Evolutionary conservation across 2,113 vertebrate genomes (phyloP).

Genomic region (Pandion haliaetus): DNA sequence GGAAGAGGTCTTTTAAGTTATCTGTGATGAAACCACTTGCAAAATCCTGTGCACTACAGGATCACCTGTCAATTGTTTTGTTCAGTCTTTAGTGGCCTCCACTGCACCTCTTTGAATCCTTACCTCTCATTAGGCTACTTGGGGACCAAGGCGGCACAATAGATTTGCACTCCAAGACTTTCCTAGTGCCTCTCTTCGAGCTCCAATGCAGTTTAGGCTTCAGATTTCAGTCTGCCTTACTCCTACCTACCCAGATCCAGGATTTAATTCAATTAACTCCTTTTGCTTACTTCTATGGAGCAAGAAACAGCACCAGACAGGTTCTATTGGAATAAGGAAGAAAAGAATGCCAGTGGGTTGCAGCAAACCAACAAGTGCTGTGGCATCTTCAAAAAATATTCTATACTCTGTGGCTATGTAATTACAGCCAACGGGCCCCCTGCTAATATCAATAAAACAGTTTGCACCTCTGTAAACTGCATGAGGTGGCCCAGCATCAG

Average conservation of each 20-base stretch:
- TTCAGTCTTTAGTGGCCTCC: neutral
- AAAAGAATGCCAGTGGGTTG: neutral
- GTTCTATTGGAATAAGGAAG: neutral
- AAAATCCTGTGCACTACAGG: neutral
- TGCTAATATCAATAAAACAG: neutral
- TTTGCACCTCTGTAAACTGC: neutral
- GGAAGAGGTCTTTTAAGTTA: too few species aligned
- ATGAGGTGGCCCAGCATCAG: neutral
- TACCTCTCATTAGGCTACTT: rapidly evolving
- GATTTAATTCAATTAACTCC: neutral
- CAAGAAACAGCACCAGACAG: neutral
- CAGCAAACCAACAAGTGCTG: neutral
- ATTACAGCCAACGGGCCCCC: neutral
- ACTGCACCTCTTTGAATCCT: neutral
- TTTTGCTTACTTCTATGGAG: neutral
- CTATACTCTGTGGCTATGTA: neutral
- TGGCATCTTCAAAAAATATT: neutral
- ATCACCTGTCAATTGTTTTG: neutral
- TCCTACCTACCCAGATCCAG: neutral
- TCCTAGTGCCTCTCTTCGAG: neutral
- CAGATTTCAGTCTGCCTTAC: neutral
- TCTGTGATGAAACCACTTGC: neutral
- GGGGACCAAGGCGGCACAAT: neutral
- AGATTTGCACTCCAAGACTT: neutral
- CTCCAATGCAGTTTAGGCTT: neutral